A percentile compares a stretch with the other conserved stretches of the same genome.
Conservation (phyloP, 2,888 invertebrate species). For the Caenorhabditis parvicauda region DNA sequence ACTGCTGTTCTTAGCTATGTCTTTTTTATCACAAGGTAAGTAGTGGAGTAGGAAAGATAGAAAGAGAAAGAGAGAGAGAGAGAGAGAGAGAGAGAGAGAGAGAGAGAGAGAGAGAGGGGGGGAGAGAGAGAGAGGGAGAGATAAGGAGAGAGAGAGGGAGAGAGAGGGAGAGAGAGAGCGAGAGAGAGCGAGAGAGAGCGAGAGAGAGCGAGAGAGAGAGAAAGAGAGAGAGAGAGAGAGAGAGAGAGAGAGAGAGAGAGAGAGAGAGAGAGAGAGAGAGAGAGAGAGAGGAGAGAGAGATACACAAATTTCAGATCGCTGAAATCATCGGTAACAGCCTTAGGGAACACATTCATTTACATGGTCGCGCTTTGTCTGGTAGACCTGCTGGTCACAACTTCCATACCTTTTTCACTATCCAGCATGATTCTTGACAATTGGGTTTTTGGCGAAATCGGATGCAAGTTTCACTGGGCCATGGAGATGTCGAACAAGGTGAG, state of each 20-base stretch:
- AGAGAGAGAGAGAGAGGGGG: not conserved
- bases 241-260: not conserved
- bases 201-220: not conserved
- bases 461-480: slow-evolving; percentile 43
- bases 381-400: slow-evolving; percentile 42
- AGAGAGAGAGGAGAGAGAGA: too few species aligned
- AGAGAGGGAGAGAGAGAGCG: not conserved
- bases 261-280: not conserved
- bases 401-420: slow-evolving; percentile 41
- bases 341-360: slow-evolving; percentile 48
- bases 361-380: slow-evolving; percentile 41
- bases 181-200: not conserved
- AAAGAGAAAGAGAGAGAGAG: slow-evolving; percentile 1
- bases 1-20: slow-evolving; percentile 46
- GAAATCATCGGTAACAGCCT: slow-evolving; percentile 45
- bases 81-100: not conserved
- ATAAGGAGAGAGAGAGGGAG: not conserved
- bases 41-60: not conserved
- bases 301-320: slow-evolving; percentile 37
- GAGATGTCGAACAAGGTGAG: slow-evolving; percentile 50
- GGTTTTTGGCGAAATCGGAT: slow-evolving; percentile 43
- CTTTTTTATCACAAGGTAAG: slow-evolving; percentile 48
- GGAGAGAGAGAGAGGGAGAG: not conserved
- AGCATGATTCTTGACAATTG: slow-evolving; percentile 36
- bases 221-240: slow-evolving; percentile 1